Evolutionary conservation across 2,888 invertebrate species (phyloP).

Genomic region (Temnothorax ravouxi): DNA sequence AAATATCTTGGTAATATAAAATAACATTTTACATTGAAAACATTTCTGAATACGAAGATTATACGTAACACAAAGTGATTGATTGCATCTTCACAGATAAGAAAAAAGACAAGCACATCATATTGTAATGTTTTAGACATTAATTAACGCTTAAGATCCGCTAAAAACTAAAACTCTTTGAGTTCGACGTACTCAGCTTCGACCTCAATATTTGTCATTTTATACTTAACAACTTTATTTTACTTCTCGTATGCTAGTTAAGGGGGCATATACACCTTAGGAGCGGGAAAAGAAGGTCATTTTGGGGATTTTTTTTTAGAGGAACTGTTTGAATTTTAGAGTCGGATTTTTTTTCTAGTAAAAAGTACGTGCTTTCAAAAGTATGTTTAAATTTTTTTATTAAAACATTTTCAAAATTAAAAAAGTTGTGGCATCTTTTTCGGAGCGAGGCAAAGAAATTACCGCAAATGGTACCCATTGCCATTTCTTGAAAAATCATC

Average conservation of each 20-base stretch:
- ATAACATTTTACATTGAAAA: not conserved
- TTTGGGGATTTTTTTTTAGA: no score
- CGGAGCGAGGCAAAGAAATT: no score
- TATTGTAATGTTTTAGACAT: conserved; percentile 2
- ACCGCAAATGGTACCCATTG: no score
- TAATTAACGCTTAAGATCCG: not conserved
- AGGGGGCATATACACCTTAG: no score
- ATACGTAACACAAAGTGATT: not conserved
- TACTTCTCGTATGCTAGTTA: not conserved
- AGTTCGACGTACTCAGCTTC: not conserved
- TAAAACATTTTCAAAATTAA: no score
- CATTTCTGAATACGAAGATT: not conserved
- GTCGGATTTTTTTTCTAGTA: no score
- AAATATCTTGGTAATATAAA: not conserved
- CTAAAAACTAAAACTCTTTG: not conserved
- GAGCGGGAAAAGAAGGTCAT: no score
- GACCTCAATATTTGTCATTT: not conserved
- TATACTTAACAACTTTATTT: not conserved
- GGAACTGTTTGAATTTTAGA: no score
- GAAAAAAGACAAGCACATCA: not conserved
- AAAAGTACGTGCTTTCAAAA: no score
- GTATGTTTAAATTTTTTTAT: no score
- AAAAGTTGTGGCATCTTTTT: no score
- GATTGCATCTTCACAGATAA: not conserved
- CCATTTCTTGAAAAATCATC: no score